phyloP scores from a whole-genome alignment of 2,113 vertebrate species.

The Heterotis niloticus region DNA sequence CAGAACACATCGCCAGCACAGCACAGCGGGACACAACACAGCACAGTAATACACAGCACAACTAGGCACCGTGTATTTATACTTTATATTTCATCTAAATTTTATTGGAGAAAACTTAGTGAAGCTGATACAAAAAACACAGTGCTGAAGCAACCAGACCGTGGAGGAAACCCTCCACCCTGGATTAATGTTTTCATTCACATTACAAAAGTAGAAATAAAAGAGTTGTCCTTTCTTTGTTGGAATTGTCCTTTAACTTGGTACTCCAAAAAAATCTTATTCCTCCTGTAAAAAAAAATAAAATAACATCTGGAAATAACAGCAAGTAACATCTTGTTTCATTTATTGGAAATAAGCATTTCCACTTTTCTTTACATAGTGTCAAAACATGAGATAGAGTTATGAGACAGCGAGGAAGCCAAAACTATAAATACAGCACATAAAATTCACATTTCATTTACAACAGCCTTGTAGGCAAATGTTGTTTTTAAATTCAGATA shows the following conservation, averaged over 20 bases:
- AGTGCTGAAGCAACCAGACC: too few relatives aligned
- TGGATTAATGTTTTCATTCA: conserved; percentile 6
- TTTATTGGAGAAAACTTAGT: too few relatives aligned
- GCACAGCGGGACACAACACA: too few relatives aligned
- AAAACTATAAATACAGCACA: background rate
- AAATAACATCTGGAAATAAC: conserved; percentile 3
- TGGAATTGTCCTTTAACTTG: conserved; percentile 2
- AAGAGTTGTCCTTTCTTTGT: conserved; percentile 9
- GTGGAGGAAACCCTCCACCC: background rate
- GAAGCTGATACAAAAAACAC: too few relatives aligned
- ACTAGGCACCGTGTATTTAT: too few relatives aligned
- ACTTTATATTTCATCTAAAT: too few relatives aligned
- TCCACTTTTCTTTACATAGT: background rate
- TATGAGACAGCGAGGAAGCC: background rate
- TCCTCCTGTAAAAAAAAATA: background rate
- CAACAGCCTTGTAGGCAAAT: too few relatives aligned
- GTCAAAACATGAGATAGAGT: conserved; percentile 9
- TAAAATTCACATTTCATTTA: background rate
- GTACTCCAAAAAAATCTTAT: background rate
- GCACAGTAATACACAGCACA: too few relatives aligned
- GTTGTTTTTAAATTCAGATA: too few relatives aligned
- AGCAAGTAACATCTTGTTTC: conserved; percentile 14
- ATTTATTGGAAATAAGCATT: conserved; percentile 19
- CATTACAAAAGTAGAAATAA: conserved; percentile 15
- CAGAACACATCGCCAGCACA: too few relatives aligned